These are phyloP conservation scores for Enteromius treurensis DNA, from an alignment of 2,797 vertebrate genomes.

Conservation along the genomic window DNA sequence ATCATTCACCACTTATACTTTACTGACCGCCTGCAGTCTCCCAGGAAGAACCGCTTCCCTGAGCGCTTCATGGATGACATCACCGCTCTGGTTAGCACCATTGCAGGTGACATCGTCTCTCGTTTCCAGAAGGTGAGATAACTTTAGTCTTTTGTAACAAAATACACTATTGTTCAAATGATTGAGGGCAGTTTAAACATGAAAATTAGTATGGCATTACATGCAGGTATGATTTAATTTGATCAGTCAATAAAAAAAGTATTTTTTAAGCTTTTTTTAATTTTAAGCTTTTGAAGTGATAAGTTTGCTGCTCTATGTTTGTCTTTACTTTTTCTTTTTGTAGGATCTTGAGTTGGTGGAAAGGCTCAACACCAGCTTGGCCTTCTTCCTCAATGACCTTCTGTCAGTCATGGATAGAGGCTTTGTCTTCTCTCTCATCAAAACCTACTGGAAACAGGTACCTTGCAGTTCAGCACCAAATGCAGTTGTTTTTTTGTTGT, in stretches of 20 bases:
- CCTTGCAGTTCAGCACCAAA: background rate
- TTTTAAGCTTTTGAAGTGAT: background rate
- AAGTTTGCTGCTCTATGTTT: conserved; percentile 15
- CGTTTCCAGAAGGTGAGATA: conserved; percentile 93
- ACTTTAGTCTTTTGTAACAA: background rate
- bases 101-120: conserved; percentile 92
- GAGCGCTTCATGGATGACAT: conserved; percentile 99
- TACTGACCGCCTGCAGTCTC: conserved; percentile 90
- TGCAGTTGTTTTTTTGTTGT: background rate
- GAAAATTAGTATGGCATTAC: background rate
- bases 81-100: conserved; percentile 94
- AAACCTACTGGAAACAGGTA: conserved; percentile 97
- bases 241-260: background rate
- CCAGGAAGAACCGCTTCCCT: conserved; percentile 94
- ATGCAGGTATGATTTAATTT: background rate
- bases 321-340: conserved; percentile 43
- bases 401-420: conserved; percentile 98
- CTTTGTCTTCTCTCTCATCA: conserved; percentile 92
- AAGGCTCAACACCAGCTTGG: conserved; percentile 94
- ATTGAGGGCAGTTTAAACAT: background rate
- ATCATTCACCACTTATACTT: conserved; percentile 98
- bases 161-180: too few relatives aligned
- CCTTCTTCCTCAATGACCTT: conserved; percentile 96
- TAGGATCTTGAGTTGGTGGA: conserved; percentile 97
- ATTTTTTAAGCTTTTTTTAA: too few relatives aligned